These are phyloP conservation scores for Eledona agricola DNA, from an alignment of 2,888 invertebrate species.

Conservation along the genomic window DNA sequence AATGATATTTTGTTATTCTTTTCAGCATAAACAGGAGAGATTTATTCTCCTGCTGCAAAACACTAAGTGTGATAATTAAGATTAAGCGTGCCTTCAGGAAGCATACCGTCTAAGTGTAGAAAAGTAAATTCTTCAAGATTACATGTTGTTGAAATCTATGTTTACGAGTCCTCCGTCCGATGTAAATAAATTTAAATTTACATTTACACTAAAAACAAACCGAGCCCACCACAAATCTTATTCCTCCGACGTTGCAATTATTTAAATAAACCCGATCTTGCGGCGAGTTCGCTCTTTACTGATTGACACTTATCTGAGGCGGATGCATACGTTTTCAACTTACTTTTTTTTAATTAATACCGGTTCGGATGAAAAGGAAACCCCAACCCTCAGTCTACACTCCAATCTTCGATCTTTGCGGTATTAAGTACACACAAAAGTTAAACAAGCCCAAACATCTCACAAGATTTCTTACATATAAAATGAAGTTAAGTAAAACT, in stretches of 20 bases:
- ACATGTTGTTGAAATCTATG: conserved; percentile 19
- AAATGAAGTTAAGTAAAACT: conserved; percentile 38
- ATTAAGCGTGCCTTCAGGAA: conserved; percentile 37
- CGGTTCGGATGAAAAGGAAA: too few relatives aligned
- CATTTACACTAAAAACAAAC: background rate
- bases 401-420: conserved; percentile 32
- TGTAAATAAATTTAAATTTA: conserved; percentile 3
- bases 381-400: conserved; percentile 23
- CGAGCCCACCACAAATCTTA: background rate
- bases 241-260: too few relatives aligned
- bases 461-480: conserved; percentile 36
- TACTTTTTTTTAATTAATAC: too few relatives aligned
- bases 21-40: conserved; percentile 25
- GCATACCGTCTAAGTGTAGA: conserved; percentile 20
- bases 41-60: conserved; percentile 27
- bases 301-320: too few relatives aligned
- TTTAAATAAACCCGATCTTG: too few relatives aligned
- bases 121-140: conserved; percentile 26
- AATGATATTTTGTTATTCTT: conserved; percentile 31
- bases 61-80: conserved; percentile 40
- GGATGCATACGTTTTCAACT: too few relatives aligned
- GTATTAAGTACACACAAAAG: conserved; percentile 37
- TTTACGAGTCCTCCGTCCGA: conserved; percentile 6
- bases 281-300: too few relatives aligned
- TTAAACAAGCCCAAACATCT: conserved; percentile 36